Base-by-base conservation (phyloP, 2,113 vertebrate genomes). In the Lepus americanus region DNA sequence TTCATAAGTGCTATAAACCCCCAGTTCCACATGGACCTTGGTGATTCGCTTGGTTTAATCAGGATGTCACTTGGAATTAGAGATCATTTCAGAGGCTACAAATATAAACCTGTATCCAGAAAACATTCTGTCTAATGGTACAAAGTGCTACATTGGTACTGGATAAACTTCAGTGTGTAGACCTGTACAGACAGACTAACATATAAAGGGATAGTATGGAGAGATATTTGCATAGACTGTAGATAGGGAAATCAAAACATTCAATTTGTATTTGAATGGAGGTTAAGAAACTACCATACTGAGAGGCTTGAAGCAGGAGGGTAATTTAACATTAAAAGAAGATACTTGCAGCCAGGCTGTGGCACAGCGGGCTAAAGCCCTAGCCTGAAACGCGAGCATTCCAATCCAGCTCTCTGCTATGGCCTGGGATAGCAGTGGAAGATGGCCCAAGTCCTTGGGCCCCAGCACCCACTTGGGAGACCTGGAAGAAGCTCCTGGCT, bases 51-150 rank as follows among this genome's bases (percentile, higher is more conserved):
- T 44, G 63, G 76, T 77, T 87, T 90, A 82, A 70, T 90, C n/a
- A 87, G 16, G n/a, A 29, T 77, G n/a, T 82, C 69, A 70, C 51
- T 87, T 87, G 63, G n/a, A 55, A 87, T 91, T 78, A 85, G 77
- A 55, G 44, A 70, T 33, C 55, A 9, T 87, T 90, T 44, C n/a
- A 82, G 10, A 87, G 14, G 55, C 13, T 77, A 82, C 31, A 51
- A 44, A 82, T 82, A 77, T 29, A 14, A 94, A 90, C 77, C 27
- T 55, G 11, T 70, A 36, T 33, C 81, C 25, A 69, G 66, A 90
- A 81, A 67, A 67, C 3, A 31, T 67, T 80, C n/a, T 53, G 9
- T 53, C 59, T 69, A 20, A 23, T 17, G 27, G 49, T 20, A 61
- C 14, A 76, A 67, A 74, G 20, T 63, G 51, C 8, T 70, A 27